These are phyloP conservation scores for Watsonalla cultraria DNA, from an alignment of 2,888 invertebrate genomes.

Conservation along the genomic window DNA sequence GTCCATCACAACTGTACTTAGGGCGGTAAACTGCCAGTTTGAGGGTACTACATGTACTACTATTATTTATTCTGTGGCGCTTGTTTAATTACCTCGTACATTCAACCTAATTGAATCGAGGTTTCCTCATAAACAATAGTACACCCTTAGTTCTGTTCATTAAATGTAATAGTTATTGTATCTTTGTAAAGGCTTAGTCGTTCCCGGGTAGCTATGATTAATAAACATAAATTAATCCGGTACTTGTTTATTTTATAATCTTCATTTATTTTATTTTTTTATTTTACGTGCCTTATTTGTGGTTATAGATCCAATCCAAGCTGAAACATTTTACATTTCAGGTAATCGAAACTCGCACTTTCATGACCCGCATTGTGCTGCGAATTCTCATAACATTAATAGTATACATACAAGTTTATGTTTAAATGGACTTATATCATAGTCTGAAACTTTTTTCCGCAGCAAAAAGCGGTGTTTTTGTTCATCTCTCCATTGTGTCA, in stretches of 20 bases:
- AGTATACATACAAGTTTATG: conserved; percentile 18
- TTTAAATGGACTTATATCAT: conserved; percentile 19
- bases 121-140: neutral
- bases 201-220: no score
- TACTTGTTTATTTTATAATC: no score
- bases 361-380: no score
- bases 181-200: neutral
- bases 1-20: neutral
- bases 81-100: no score
- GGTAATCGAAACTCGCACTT: no score
- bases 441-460: conserved; percentile 29
- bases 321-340: no score
- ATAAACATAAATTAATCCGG: no score
- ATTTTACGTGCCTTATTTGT: no score
- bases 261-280: no score
- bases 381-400: conserved; percentile 12
- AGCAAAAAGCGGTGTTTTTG: conserved; percentile 56
- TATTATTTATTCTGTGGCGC: no score
- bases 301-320: no score
- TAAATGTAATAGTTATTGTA: neutral
- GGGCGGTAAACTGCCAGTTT: neutral
- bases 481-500: conserved; percentile 64
- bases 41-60: neutral
- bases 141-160: neutral
- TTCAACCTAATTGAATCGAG: neutral